These are phyloP conservation scores for Pangasius larnaudii DNA, from an alignment of 2,797 vertebrate species.

Conservation along the genomic window DNA sequence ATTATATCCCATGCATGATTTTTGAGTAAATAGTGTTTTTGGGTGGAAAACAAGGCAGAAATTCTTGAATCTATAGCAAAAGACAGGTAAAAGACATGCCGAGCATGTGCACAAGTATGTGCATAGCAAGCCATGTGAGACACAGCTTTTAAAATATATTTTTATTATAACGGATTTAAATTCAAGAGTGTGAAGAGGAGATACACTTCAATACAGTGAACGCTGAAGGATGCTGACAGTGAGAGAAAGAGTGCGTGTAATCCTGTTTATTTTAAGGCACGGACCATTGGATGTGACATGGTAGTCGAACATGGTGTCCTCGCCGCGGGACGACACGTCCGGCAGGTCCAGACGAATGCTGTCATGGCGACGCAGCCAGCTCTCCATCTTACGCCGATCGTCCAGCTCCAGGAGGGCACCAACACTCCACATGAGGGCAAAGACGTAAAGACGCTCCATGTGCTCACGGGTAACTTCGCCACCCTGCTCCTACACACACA, in stretches of 20 bases:
- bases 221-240: not conserved
- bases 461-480: constrained; percentile 79
- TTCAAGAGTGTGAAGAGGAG: not conserved
- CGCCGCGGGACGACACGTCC: constrained; percentile 68
- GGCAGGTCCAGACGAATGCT: constrained; percentile 81
- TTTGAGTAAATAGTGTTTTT: not conserved
- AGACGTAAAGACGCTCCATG: constrained; percentile 87
- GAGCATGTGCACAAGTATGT: no score
- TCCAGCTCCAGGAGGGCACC: constrained; percentile 88
- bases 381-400: constrained; percentile 85
- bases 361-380: constrained; percentile 82
- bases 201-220: not conserved
- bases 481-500: constrained; percentile 82
- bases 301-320: constrained; percentile 91
- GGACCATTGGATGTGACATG: constrained; percentile 84
- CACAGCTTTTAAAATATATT: not conserved
- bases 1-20: not conserved
- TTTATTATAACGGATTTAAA: not conserved
- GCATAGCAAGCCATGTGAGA: not conserved
- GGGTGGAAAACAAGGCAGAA: not conserved
- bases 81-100: not conserved
- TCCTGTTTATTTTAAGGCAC: constrained; percentile 43
- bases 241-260: not conserved
- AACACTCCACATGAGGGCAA: constrained; percentile 93
- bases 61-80: not conserved